Evolutionary conservation across 2,797 vertebrate species (phyloP).

Genomic region (Silurus aristotelis): DNA sequence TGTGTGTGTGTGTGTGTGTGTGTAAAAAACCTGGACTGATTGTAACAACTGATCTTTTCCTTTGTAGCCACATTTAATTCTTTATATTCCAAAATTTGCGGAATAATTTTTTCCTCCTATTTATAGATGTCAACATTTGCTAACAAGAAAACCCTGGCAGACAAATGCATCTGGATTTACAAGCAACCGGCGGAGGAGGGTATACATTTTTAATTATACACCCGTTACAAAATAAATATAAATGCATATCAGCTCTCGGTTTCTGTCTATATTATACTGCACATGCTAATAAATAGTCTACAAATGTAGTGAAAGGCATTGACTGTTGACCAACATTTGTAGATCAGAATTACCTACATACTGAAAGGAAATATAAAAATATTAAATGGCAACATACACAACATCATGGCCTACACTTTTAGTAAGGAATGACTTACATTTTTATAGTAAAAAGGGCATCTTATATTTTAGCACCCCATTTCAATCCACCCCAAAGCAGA

Average conservation of each 20-base stretch:
- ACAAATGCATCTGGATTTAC: background rate
- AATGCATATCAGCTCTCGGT: background rate
- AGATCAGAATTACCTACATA: background rate
- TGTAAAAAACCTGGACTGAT: slow-evolving; percentile 22
- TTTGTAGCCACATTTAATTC: background rate
- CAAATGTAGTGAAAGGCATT: background rate
- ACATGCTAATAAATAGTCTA: background rate
- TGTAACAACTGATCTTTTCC: background rate
- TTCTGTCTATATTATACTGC: background rate
- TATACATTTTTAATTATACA: background rate
- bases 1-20: background rate
- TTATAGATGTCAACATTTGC: background rate
- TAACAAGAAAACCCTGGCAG: background rate
- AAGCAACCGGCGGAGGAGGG: background rate
- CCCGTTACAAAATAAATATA: background rate
- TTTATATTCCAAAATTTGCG: background rate
- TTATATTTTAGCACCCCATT: background rate
- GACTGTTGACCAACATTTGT: background rate
- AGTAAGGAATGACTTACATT: background rate
- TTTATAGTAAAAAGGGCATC: background rate
- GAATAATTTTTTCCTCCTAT: background rate
- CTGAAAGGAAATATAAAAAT: no score
- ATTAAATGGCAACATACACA: no score
- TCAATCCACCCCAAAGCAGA: background rate
- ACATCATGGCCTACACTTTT: background rate